Conservation (phyloP, 2,113 vertebrate species). For the Scalopus aquaticus region DNA sequence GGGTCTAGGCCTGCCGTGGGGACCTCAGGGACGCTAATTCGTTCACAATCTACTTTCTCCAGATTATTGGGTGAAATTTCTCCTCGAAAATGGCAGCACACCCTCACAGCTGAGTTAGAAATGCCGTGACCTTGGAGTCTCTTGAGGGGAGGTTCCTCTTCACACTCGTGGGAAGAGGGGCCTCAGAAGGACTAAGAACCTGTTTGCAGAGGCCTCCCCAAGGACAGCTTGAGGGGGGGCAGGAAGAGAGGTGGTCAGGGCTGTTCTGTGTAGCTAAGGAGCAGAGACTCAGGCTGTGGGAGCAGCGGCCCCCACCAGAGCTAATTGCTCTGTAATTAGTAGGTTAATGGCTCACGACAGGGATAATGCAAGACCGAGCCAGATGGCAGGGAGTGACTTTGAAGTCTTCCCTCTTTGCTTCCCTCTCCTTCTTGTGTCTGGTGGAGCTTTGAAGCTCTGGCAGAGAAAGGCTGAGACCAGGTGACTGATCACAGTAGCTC, state of each 20-base stretch:
- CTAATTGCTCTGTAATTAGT: conserved; percentile 34
- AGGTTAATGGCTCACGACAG: conserved; percentile 51
- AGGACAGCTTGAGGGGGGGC: background rate
- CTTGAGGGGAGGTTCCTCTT: background rate
- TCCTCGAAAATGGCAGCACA: background rate
- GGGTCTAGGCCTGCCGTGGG: background rate
- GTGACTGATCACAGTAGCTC: background rate
- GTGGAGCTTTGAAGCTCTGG: background rate
- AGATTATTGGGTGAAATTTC: background rate
- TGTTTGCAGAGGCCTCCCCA: background rate
- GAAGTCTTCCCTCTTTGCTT: background rate
- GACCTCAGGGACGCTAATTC: background rate
- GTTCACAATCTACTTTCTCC: background rate
- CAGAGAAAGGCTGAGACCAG: background rate
- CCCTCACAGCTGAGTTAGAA: background rate
- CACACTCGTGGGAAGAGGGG: background rate
- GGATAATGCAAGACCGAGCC: background rate
- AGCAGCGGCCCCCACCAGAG: background rate
- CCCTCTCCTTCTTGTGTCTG: background rate
- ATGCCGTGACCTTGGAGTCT: background rate
- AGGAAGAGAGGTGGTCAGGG: background rate
- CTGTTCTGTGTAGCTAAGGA: background rate
- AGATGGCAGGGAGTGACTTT: background rate
- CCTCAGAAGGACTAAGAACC: background rate
- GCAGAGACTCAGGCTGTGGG: background rate